Base-by-base conservation (phyloP, 2,113 vertebrate genomes). In the Lethenteron camtschaticum region DNA sequence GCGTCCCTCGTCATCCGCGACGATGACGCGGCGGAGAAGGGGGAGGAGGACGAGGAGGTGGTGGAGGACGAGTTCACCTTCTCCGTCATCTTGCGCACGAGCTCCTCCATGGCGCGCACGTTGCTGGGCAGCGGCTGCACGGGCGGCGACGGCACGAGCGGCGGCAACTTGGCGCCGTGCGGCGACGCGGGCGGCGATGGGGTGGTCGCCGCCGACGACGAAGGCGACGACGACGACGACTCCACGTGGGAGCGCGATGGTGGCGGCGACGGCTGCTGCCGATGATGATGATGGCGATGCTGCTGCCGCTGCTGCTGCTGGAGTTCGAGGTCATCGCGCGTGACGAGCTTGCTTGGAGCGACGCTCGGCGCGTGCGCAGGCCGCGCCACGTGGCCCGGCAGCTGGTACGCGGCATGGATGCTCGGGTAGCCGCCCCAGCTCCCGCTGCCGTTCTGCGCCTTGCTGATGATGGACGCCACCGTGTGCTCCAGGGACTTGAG, bases 401-500 rank as follows among this genome's bases (percentile, higher is more conserved):
- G 86, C 78, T 99, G 94, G 75, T 99, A 99, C 73, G 94, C 94
- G 12, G 94, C 94, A 3, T 97, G 94, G 73, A 99, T 99, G 76
- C 94, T 97, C 69, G 92, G 89, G 74, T 99, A 99, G 73, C 94
- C 94, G 63, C 94, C 91, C 94, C 94, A 99, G 77, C 88, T 96
- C 2, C 92, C 90, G 1, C 90, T 88, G 71, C 92, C 92, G 58
- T 97, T 99, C 82, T 99, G 92, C 70, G 92, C 94, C 81, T 99
- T 99, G 77, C 95, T 97, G 76, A 99, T 99, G 71, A 92, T 92
- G 5, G 92, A 97, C 0, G 92, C 89, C 73, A 99, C 95, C 0
- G 95, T 99, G 80, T 99, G 96, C 78, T 99, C 95, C 68, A 99
- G 80, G 58, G 92, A 99, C 75, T 99, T 99, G 5, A 99, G 80